Percentiles rank a stretch among this genome's conserved stretches.
Evolutionary conservation across 2,797 vertebrate genomes (phyloP).

Genomic region (Tenualosa thibaudeaui): DNA sequence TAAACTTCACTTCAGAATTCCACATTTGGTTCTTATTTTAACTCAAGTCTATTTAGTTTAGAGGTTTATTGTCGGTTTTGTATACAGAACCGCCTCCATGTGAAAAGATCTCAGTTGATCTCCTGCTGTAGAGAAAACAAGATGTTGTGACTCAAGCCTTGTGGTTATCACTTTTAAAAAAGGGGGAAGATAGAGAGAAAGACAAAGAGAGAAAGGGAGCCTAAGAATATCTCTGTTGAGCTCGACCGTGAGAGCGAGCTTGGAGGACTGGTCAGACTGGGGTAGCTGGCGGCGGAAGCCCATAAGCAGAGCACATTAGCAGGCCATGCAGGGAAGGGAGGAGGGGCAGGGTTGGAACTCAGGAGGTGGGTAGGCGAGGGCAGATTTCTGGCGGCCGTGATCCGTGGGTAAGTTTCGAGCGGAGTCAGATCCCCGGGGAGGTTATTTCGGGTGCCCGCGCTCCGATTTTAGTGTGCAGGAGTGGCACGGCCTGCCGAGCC

Average conservation of each 20-base stretch:
- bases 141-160: not conserved
- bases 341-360: not conserved
- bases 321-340: not conserved
- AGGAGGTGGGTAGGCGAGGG: not conserved
- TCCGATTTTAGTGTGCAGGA: slow-evolving; percentile 69
- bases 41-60: not conserved
- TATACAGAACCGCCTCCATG: not conserved
- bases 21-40: not conserved
- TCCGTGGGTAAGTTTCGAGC: slow-evolving; percentile 56
- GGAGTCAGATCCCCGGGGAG: slow-evolving; percentile 59
- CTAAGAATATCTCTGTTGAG: not conserved
- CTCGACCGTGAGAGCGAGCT: not conserved
- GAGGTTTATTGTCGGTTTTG: not conserved
- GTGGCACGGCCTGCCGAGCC: slow-evolving; percentile 73
- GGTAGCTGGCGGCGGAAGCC: not conserved
- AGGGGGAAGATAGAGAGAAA: too few relatives aligned
- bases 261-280: slow-evolving; percentile 5
- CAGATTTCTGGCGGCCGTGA: slow-evolving; percentile 46
- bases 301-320: slow-evolving; percentile 20
- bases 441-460: slow-evolving; percentile 62
- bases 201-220: slow-evolving; percentile 24
- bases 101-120: not conserved
- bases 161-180: not conserved
- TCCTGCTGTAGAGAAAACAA: not conserved
- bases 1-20: not conserved